These are phyloP conservation scores for Blastomussa wellsi DNA, from an alignment of 92 coral and sea anemone species.

Conservation along the genomic window DNA sequence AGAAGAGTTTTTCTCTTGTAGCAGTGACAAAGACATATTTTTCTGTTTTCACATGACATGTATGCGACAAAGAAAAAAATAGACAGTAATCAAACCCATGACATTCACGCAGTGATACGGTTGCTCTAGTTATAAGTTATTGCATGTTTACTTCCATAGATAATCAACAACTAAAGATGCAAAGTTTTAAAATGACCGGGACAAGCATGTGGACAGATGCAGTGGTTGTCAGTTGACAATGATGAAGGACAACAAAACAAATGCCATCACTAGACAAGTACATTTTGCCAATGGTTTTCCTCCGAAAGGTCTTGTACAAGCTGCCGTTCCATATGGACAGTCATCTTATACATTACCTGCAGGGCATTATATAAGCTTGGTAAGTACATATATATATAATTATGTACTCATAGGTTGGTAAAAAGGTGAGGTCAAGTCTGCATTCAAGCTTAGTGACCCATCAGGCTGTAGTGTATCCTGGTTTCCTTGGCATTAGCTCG, in stretches of 20 bases:
- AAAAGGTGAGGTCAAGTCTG: no score
- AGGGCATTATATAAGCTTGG: conserved; percentile 38
- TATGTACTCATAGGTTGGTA: no score
- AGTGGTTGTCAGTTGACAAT: conserved; percentile 40
- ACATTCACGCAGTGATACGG: no score
- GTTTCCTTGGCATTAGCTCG: no score
- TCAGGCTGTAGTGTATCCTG: no score
- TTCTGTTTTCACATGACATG: no score
- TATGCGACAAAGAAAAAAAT: no score
- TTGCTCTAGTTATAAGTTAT: no score
- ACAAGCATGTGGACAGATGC: neutral
- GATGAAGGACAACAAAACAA: conserved; percentile 50
- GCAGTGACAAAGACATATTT: no score
- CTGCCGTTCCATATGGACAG: conserved; percentile 14
- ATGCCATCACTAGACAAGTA: conserved; percentile 50
- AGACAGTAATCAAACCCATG: no score
- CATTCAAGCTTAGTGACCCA: neutral
- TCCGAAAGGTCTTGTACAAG: conserved; percentile 69
- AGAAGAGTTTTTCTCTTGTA: no score
- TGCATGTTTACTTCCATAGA: neutral
- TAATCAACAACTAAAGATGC: neutral
- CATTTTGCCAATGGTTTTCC: conserved; percentile 93
- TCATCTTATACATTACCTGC: conserved; percentile 18
- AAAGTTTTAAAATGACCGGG: neutral
- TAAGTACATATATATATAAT: neutral